Conservation (phyloP, 2,113 vertebrate species). For the Salvelinus alpinus region DNA sequence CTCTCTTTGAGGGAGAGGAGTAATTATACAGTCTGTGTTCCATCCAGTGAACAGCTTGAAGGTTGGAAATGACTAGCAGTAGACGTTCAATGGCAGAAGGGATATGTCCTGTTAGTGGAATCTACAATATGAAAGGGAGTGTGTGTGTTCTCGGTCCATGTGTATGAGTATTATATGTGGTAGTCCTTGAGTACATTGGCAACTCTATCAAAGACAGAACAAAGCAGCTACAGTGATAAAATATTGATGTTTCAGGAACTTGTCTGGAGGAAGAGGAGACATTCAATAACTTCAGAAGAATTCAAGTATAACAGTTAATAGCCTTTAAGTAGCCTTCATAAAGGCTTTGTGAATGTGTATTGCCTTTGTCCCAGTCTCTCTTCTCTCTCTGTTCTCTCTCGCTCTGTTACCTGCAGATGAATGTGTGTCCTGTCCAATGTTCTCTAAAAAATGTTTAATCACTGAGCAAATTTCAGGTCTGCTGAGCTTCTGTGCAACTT, state of each 20-base stretch:
- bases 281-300: neutral
- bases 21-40: constrained; percentile 44
- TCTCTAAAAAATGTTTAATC: no score
- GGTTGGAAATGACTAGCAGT: constrained; percentile 54
- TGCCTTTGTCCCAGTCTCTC: neutral
- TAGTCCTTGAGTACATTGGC: no score
- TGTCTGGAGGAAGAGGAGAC: neutral
- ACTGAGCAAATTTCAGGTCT: no score
- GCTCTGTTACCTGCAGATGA: neutral
- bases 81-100: constrained; percentile 32
- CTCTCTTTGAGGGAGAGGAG: constrained; percentile 26
- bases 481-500: no score
- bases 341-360: no score
- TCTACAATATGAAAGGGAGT: constrained; percentile 3
- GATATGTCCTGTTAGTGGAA: constrained; percentile 35
- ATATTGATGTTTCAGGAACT: neutral
- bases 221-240: neutral
- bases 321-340: neutral
- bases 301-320: neutral
- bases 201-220: no score
- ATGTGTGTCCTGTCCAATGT: no score
- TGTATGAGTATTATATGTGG: no score
- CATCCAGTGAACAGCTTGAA: constrained; percentile 56
- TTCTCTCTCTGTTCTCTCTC: neutral
- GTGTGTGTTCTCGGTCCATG: neutral